Evolutionary conservation across 2,113 vertebrate species (phyloP), one percentile per base, ranked within the genome.

Genomic region (Lathamus discolor): DNA sequence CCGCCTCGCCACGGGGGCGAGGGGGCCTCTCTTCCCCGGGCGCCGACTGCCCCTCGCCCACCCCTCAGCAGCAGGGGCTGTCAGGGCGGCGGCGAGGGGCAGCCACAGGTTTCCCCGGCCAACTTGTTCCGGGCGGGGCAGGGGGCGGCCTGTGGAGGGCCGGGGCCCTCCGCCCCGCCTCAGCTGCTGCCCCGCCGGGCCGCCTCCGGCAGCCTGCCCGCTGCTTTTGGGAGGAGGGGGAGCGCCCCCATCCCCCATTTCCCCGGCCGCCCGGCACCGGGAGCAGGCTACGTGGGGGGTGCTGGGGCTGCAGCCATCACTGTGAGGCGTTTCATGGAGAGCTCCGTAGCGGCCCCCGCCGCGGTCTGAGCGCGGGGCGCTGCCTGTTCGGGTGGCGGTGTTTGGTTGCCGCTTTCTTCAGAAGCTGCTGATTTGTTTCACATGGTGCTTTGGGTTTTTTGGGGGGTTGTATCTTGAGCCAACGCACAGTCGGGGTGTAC

Each of bases 91-190:
- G 54, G 41, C 33, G 33, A 39, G 63, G 39, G 20, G 61, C 94
- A 96, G 95, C 96, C 70, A 88, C 92, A 94, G 95, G 90, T 82
- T 61, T 48, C 74, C 35, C 8, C 18, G 83, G 86, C 86, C 83
- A 92, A 94, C 79, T 94, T 90, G 83, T 63, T 82, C 43, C 63
- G 82, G 91, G 91, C 52, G 70, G 79, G 79, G 70, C 46, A 31
- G 46, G 44, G 37, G 69, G 49, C 37, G 87, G 70, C 79, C 54
- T 69, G 70, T 8, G 44, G 37, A 43, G 51, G 41, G 15, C 13
- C 52, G 19, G 43, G 10, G 41, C 37, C n/a, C 70, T 39, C 35
- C 14, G 44, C 25, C 67, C 33, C 33, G 28, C 52, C 43, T 41
- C 7, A 23, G 46, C 35, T n/a, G 81, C 76, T 31, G 5, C 76